phyloP scores from a whole-genome alignment of 2,888 invertebrate species.

The Adela reaumurella region DNA sequence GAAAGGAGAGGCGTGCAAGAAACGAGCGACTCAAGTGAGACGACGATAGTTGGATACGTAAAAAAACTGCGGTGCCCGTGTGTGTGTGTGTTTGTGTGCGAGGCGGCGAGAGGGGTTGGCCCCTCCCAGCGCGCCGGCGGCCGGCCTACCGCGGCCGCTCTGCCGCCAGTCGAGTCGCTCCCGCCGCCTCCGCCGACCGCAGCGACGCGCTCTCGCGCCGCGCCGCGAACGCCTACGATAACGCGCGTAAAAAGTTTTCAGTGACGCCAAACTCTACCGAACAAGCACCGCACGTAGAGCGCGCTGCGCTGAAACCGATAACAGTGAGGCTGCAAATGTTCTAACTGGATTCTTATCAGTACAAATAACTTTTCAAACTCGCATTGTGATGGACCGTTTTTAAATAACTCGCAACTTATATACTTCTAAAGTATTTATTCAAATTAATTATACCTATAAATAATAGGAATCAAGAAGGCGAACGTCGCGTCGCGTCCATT shows the following conservation, averaged over 20 bases:
- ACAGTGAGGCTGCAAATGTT: no score
- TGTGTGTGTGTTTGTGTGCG: conserved; percentile 51
- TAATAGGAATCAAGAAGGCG: no score
- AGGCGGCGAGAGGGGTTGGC: conserved; percentile 52
- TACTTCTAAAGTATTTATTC: no score
- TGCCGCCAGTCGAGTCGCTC: conserved; percentile 25
- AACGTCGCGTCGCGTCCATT: no score
- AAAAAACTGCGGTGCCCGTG: conserved; percentile 37
- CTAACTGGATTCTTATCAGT: no score
- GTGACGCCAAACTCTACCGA: neutral
- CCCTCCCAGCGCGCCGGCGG: conserved; percentile 24
- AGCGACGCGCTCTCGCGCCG: conserved; percentile 4
- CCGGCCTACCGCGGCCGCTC: conserved; percentile 19
- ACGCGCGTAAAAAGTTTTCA: conserved; percentile 49
- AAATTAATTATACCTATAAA: no score
- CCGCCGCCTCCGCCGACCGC: conserved; percentile 15
- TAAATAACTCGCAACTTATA: no score
- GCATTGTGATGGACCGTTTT: no score
- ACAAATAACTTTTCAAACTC: no score
- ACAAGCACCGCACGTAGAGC: no score
- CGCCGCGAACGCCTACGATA: conserved; percentile 17
- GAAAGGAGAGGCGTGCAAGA: neutral
- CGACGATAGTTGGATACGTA: conserved; percentile 39
- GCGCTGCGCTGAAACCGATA: no score
- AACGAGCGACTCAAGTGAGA: neutral